Conservation (phyloP, 2,888 invertebrate species). For the Dolichomitus sp. region DNA sequence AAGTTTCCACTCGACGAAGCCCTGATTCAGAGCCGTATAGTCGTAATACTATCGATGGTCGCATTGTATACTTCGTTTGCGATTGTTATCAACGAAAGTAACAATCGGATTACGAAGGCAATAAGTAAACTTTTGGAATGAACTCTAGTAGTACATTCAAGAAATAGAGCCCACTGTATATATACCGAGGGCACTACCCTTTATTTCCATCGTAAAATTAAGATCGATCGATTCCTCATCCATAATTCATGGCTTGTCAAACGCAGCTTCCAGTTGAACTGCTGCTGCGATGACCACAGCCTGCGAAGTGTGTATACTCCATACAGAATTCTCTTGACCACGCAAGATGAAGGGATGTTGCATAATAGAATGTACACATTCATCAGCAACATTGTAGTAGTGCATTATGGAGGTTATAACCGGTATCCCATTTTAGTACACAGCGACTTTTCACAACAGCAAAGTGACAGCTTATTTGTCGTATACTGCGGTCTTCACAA, state of each 20-base stretch:
- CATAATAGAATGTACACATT: not conserved
- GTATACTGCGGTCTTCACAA: not conserved
- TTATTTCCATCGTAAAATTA: slow-evolving; percentile 37
- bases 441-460: not conserved
- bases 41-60: slow-evolving; percentile 3
- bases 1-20: slow-evolving; percentile 26
- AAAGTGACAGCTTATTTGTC: not conserved
- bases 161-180: slow-evolving; percentile 22
- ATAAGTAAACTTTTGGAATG: slow-evolving; percentile 19
- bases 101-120: slow-evolving; percentile 3
- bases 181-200: slow-evolving; percentile 17
- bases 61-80: not conserved
- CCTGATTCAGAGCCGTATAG: not conserved
- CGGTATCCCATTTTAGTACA: not conserved
- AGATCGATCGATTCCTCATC: slow-evolving; percentile 41
- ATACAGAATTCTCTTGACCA: not conserved
- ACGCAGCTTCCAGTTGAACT: not conserved
- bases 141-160: slow-evolving; percentile 3
- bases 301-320: not conserved
- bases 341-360: not conserved
- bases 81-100: slow-evolving; percentile 37
- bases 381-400: not conserved
- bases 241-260: slow-evolving; percentile 36
- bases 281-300: not conserved
- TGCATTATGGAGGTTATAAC: too few relatives aligned